Conservation (phyloP, 1,140 invertebrate genomes). For the Proctacanthus coquilletti region DNA sequence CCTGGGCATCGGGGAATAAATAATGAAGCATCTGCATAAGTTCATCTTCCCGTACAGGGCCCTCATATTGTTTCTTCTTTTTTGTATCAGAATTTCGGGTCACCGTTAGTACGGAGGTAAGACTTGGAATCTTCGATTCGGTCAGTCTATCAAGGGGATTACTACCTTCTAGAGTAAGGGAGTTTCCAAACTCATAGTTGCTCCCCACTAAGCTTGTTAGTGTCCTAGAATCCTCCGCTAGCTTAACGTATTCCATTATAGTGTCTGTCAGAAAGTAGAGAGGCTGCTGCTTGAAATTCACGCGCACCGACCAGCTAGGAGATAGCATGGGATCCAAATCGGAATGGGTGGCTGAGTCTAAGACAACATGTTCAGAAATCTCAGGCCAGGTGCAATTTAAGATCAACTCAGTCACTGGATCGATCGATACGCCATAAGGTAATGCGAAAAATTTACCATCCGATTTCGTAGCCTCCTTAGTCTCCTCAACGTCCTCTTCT, state of each 20-base stretch:
- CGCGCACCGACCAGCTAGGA: slow-evolving; percentile 55
- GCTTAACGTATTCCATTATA: slow-evolving; percentile 38
- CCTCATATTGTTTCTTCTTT: slow-evolving; percentile 33
- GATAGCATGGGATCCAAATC: slow-evolving; percentile 79
- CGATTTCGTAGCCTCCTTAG: slow-evolving; percentile 9
- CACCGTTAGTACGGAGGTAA: slow-evolving; percentile 19
- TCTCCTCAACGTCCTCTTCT: slow-evolving; percentile 11
- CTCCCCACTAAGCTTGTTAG: slow-evolving; percentile 43
- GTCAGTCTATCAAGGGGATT: slow-evolving; percentile 37
- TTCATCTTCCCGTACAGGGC: slow-evolving; percentile 59
- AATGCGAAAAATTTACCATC: slow-evolving; percentile 38
- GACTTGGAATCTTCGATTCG: slow-evolving; percentile 39
- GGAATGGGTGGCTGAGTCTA: slow-evolving; percentile 73
- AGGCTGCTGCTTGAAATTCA: slow-evolving; percentile 41
- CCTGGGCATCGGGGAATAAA: slow-evolving; percentile 78
- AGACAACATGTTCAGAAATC: slow-evolving; percentile 68
- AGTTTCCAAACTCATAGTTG: slow-evolving; percentile 20
- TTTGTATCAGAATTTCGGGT: slow-evolving; percentile 15
- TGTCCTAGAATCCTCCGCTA: slow-evolving; percentile 31
- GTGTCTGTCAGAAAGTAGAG: slow-evolving; percentile 51
- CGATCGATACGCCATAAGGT: slow-evolving; percentile 69
- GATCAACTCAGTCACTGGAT: slow-evolving; percentile 62
- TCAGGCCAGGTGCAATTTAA: slow-evolving; percentile 78
- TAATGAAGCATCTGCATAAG: slow-evolving; percentile 66
- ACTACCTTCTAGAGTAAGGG: slow-evolving; percentile 14